Conservation (phyloP, 2,113 vertebrate species). For the Typhlomys cinereus region DNA sequence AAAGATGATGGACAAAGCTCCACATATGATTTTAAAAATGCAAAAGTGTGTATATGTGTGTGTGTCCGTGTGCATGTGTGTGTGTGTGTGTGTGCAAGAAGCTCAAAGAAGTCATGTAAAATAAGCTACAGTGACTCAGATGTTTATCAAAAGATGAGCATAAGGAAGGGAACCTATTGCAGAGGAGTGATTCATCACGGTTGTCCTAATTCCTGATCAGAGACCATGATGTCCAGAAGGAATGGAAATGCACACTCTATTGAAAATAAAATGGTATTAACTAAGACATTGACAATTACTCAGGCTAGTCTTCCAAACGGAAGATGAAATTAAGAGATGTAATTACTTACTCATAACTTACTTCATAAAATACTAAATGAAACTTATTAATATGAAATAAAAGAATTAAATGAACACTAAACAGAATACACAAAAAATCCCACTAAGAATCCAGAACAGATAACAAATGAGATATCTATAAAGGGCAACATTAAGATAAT, state of each 20-base stretch:
- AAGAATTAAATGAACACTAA: background rate
- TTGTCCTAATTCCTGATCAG: background rate
- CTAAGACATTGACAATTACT: background rate
- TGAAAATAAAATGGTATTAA: background rate
- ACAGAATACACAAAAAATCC: background rate
- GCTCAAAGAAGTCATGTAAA: background rate
- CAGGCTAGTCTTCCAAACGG: background rate
- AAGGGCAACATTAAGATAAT: background rate
- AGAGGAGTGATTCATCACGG: background rate
- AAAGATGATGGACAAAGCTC: background rate
- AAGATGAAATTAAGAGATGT: background rate
- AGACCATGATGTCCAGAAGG: background rate
- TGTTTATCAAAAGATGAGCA: background rate
- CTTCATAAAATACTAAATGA: background rate
- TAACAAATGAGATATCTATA: background rate
- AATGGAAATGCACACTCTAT: background rate
- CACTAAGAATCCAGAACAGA: too few relatives aligned
- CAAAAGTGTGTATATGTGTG: background rate
- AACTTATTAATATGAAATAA: background rate
- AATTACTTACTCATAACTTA: background rate
- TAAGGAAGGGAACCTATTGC: background rate
- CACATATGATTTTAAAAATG: background rate
- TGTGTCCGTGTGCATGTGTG: too few relatives aligned
- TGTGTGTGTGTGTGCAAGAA: background rate
- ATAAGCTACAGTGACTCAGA: background rate